phyloP scores from a whole-genome alignment of 2,113 vertebrate species.

The Bucco capensis region DNA sequence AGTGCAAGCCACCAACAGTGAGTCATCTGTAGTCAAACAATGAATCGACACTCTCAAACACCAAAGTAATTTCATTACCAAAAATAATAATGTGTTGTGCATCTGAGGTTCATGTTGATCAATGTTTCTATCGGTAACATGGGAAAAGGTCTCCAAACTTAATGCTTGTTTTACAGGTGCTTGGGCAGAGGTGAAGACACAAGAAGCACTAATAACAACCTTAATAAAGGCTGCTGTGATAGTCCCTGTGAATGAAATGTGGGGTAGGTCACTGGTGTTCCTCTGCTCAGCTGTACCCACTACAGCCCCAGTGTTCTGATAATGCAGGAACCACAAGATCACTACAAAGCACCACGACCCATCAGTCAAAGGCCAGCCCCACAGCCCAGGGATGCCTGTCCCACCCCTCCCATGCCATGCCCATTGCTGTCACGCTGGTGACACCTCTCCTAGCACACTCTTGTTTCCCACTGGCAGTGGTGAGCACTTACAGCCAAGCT shows the following conservation, averaged over 20 bases:
- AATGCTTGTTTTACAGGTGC: not conserved
- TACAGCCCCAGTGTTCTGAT: not conserved
- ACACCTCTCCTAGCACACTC: not conserved
- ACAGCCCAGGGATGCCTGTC: not conserved
- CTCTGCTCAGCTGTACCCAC: not conserved
- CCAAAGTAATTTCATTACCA: not conserved
- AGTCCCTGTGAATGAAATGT: not conserved
- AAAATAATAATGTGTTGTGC: not conserved
- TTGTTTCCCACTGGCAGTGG: fast-evolving
- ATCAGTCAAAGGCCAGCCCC: not conserved
- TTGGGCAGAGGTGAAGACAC: not conserved
- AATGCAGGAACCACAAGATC: not conserved
- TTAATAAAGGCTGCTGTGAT: not conserved
- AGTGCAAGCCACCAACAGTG: not conserved
- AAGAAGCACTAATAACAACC: not conserved
- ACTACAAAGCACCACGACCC: not conserved
- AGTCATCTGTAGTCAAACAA: not conserved
- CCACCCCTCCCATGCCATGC: not conserved
- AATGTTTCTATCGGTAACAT: not conserved
- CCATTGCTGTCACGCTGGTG: fast-evolving
- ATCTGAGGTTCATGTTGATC: not conserved
- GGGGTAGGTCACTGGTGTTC: not conserved
- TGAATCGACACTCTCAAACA: not conserved
- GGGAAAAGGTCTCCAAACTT: not conserved
- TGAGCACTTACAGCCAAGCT: not conserved